Evolutionary conservation across 2,113 vertebrate genomes (phyloP).

Genomic region (Dicentrarchus labrax): DNA sequence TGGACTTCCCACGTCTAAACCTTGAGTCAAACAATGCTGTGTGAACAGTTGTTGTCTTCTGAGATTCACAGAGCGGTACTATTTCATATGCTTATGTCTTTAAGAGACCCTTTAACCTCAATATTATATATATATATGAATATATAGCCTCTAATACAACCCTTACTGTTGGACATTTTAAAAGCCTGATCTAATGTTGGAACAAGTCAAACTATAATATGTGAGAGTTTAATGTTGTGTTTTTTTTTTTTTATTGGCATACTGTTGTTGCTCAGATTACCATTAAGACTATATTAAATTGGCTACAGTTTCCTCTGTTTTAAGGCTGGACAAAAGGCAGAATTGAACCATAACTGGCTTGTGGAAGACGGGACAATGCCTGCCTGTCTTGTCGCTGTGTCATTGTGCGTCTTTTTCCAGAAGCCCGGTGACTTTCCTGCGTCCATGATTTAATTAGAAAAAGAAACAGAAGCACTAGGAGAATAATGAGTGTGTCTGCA

Average conservation of each 20-base stretch:
- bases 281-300: too few relatives aligned
- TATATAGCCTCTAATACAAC: neutral
- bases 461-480: neutral
- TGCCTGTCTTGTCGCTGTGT: slow-evolving; percentile 3
- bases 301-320: too few relatives aligned
- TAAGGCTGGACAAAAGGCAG: too few relatives aligned
- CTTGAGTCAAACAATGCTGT: neutral
- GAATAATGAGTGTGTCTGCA: neutral
- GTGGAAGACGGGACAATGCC: neutral
- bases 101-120: neutral
- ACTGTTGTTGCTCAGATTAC: neutral
- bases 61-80: neutral
- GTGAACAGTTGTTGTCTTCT: neutral
- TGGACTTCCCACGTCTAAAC: neutral
- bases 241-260: too few relatives aligned
- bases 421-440: slow-evolving; percentile 3
- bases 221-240: neutral
- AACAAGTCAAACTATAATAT: neutral
- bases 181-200: neutral
- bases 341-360: neutral
- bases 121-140: too few relatives aligned
- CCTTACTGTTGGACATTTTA: neutral
- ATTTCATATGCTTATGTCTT: neutral
- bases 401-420: neutral
- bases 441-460: slow-evolving; percentile 21